Evolutionary conservation across 2,888 invertebrate genomes (phyloP).

Genomic region (Lamellibrachia columna): DNA sequence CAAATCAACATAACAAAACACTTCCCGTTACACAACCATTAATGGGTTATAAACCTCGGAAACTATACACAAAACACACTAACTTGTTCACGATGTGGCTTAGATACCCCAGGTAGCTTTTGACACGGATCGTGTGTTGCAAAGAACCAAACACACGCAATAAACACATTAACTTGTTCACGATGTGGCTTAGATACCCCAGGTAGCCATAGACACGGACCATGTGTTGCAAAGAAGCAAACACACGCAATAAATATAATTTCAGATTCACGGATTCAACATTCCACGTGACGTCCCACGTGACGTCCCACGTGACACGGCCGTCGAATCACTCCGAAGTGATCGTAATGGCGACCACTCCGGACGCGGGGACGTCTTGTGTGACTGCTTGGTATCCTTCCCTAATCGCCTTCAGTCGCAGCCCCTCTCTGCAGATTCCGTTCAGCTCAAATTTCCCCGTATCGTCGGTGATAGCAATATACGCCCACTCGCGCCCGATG

Average conservation of each 20-base stretch:
- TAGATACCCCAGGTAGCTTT: background rate
- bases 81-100: background rate
- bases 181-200: background rate
- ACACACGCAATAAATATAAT: background rate
- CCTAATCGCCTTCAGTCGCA: background rate
- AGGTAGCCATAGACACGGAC: background rate
- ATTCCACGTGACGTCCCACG: background rate
- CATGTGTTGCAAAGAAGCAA: background rate
- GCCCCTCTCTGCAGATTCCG: background rate
- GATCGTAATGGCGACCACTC: background rate
- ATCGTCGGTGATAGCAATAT: background rate
- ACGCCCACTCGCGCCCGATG: background rate
- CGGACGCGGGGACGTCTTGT: background rate
- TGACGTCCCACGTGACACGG: background rate
- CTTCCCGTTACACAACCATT: too few species aligned
- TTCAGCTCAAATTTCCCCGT: background rate
- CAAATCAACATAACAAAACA: too few species aligned
- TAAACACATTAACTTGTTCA: background rate
- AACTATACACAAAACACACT: background rate
- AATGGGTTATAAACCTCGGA: too few species aligned
- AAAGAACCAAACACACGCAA: background rate
- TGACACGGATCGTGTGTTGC: background rate
- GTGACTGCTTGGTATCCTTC: background rate
- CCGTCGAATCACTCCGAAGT: background rate
- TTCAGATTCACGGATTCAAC: background rate